Base-by-base conservation (phyloP, 2,888 invertebrate species). In the Stenotaenia linearis region DNA sequence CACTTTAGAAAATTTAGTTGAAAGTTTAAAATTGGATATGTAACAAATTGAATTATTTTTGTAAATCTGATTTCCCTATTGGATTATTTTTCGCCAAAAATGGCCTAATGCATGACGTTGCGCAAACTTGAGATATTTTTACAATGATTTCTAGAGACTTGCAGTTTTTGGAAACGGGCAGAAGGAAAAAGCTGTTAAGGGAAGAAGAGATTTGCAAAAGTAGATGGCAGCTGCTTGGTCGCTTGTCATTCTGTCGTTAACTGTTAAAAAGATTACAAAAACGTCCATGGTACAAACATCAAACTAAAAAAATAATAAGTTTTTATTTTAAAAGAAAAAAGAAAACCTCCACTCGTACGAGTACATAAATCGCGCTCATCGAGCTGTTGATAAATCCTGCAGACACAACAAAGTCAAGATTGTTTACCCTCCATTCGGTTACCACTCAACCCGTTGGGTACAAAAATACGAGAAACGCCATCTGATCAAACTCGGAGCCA, bases 171-270 rank as follows among this genome's bases (percentile, higher is more conserved):
- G 69, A 69, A 69, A 69, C 69, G 23, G 15, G 25, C 61, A 28
- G 69, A 69, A 50, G 50, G 50, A 50, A 50, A 45, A 69, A 69
- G 28, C 69, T 25, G 69, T 69, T 69, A 28, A 69, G 69, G 28
- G 28, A 23, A 12, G 69, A 69, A 69, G 45, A 45, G 69, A 69
- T 69, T 69, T 69, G 69, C 69, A 28, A 32, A 25, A 25, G 25
- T 9, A 18, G 69, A 23, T 69, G 69, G 69, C 69, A 69, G 69
- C 69, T 69, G 69, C n/a, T 69, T 23, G 69, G 12, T 69, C 28
- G 69, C 69, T 69, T 28, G 69, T 69, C 69, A 69, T 69, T 28
- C 69, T 69, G 69, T 69, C 69, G 69, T 69, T 69, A 10, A 12
- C 23, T 18, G 50, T 50, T 50, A 50, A 50, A 50, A 50, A 25